These are phyloP conservation scores for Tetranychus cinnabarinus DNA, from an alignment of 1,140 invertebrate genomes.

Conservation along the genomic window DNA sequence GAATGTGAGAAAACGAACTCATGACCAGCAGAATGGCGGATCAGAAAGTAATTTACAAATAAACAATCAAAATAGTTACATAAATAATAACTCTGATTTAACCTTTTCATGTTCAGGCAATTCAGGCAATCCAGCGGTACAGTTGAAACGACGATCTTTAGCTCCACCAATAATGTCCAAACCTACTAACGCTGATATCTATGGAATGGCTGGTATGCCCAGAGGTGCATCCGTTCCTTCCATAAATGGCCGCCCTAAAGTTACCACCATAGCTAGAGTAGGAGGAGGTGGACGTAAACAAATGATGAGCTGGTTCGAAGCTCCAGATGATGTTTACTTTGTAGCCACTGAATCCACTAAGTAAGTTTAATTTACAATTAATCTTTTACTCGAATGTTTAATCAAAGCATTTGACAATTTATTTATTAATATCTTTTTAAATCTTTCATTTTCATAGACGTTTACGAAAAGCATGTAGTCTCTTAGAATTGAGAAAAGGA, in stretches of 20 bases:
- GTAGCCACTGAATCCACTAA: constrained; percentile 65
- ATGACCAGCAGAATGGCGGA: constrained; percentile 48
- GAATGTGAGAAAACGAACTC: constrained; percentile 43
- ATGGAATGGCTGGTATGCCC: constrained; percentile 11
- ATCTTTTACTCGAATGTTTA: not conserved
- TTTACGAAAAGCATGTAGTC: constrained; percentile 49
- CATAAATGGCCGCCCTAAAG: constrained; percentile 41
- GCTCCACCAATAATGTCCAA: constrained; percentile 7
- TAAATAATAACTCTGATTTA: constrained; percentile 3
- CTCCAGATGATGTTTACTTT: constrained; percentile 89
- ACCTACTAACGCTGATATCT: not conserved
- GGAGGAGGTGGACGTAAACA: constrained; percentile 34
- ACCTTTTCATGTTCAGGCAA: no score
- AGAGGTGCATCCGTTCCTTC: constrained; percentile 16
- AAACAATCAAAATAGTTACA: not conserved
- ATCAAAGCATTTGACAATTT: not conserved
- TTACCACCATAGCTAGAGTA: constrained; percentile 34
- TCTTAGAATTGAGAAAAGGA: constrained; percentile 53
- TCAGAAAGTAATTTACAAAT: constrained; percentile 38
- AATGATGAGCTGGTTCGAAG: constrained; percentile 91
- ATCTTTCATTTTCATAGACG: constrained; percentile 32
- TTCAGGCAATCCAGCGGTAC: constrained; percentile 16
- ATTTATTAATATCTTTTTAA: not conserved
- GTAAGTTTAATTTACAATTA: constrained; percentile 28
- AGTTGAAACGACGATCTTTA: constrained; percentile 9